Evolutionary conservation across 2,888 invertebrate genomes (phyloP).

Genomic region (Heterodera filipjevi): DNA sequence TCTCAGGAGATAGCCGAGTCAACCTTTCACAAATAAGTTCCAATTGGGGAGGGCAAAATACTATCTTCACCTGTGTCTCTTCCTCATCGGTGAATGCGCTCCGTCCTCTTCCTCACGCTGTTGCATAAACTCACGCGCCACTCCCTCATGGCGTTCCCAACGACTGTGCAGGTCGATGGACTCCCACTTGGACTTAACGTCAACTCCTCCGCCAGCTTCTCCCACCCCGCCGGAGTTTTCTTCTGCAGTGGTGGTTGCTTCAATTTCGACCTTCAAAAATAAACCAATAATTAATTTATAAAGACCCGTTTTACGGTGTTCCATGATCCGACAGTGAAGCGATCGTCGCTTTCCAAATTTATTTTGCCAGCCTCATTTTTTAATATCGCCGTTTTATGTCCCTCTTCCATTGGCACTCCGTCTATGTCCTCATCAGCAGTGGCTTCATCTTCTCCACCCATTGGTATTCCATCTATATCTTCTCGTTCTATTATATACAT

Average conservation of each 20-base stretch:
- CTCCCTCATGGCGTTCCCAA: slow-evolving; percentile 30
- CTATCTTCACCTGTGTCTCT: not conserved
- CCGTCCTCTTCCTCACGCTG: not conserved
- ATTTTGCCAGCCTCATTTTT: not conserved
- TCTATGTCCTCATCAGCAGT: slow-evolving; percentile 37
- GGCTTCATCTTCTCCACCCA: slow-evolving; percentile 8
- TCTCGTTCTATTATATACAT: not conserved
- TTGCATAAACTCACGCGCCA: not conserved
- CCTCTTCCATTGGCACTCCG: slow-evolving; percentile 41
- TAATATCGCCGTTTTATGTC: not conserved
- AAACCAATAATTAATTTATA: not conserved
- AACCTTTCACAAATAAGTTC: not conserved
- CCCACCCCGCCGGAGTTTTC: not conserved
- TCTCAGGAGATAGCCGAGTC: not conserved
- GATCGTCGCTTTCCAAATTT: slow-evolving; percentile 24
- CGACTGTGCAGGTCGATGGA: slow-evolving; percentile 29
- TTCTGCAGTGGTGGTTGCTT: slow-evolving; percentile 15
- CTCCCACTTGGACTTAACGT: slow-evolving; percentile 28
- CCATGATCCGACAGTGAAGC: slow-evolving; percentile 34
- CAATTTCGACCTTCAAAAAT: slow-evolving; percentile 27
- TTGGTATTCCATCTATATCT: slow-evolving; percentile 31
- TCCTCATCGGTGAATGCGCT: not conserved
- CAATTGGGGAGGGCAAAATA: not conserved
- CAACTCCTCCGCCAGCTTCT: not conserved
- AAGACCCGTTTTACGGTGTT: slow-evolving; percentile 20